phyloP scores from a whole-genome alignment of 2,113 vertebrate species.

The Arothron firmamentum region DNA sequence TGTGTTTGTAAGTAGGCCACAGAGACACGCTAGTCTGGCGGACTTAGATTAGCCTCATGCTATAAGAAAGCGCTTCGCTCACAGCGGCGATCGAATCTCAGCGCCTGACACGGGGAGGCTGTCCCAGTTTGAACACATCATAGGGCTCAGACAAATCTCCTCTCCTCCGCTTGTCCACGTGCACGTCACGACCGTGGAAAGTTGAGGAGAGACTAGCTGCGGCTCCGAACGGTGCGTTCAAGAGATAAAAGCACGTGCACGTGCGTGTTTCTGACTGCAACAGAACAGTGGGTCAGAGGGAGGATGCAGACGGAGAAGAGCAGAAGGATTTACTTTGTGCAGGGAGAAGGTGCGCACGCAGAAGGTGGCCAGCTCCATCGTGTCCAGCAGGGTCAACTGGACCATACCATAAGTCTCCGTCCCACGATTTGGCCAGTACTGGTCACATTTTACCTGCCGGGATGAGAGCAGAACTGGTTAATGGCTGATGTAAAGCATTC shows the following conservation, averaged over 20 bases:
- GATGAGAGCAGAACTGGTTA: neutral
- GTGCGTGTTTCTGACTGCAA: neutral
- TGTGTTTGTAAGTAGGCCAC: slow-evolving; percentile 64
- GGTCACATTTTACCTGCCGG: slow-evolving; percentile 91
- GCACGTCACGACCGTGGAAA: neutral
- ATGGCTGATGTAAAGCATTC: neutral
- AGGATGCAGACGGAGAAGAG: neutral
- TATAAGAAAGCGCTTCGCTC: slow-evolving; percentile 48
- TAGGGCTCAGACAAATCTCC: slow-evolving; percentile 37
- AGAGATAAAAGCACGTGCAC: slow-evolving; percentile 6
- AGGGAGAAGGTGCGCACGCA: slow-evolving; percentile 90
- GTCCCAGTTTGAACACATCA: slow-evolving; percentile 49
- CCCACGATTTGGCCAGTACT: slow-evolving; percentile 95
- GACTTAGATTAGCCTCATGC: slow-evolving; percentile 51
- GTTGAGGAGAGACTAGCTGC: neutral
- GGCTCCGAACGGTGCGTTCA: slow-evolving; percentile 5
- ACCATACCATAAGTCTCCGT: slow-evolving; percentile 92
- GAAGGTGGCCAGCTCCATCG: slow-evolving; percentile 92
- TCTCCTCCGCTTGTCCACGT: slow-evolving; percentile 21
- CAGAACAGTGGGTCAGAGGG: slow-evolving; percentile 8
- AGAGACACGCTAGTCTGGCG: slow-evolving; percentile 43
- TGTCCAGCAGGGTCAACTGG: slow-evolving; percentile 89
- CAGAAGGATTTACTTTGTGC: slow-evolving; percentile 81
- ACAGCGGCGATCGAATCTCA: slow-evolving; percentile 58
- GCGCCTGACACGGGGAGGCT: slow-evolving; percentile 34